Evolutionary conservation across 2,888 invertebrate genomes (phyloP).

Genomic region (Coronaproctus castanopsis): DNA sequence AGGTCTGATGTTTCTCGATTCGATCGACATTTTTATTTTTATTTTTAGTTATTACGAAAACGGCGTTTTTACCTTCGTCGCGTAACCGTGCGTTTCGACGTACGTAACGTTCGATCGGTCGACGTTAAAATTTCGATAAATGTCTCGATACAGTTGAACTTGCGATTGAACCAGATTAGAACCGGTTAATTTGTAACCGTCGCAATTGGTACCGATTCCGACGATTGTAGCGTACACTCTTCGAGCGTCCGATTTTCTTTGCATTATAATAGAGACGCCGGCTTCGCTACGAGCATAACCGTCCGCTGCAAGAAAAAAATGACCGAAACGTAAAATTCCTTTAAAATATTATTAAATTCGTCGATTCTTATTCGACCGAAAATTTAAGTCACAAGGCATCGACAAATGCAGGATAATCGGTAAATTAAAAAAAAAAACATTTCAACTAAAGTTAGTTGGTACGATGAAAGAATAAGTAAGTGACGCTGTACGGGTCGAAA

Average conservation of each 20-base stretch:
- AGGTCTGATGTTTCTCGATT: too few species aligned
- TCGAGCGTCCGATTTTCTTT: slow-evolving; percentile 51
- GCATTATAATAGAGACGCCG: slow-evolving; percentile 57
- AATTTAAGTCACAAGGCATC: too few species aligned
- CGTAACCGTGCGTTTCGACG: slow-evolving; percentile 95
- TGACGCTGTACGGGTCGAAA: too few species aligned
- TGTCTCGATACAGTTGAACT: slow-evolving; percentile 57
- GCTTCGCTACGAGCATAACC: slow-evolving; percentile 87
- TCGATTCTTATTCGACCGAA: not conserved
- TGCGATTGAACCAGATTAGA: slow-evolving; percentile 63
- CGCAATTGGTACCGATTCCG: slow-evolving; percentile 75
- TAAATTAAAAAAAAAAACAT: too few species aligned
- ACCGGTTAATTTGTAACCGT: slow-evolving; percentile 77
- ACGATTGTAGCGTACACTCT: slow-evolving; percentile 71
- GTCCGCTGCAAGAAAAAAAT: slow-evolving; percentile 31
- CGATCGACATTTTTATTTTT: too few species aligned
- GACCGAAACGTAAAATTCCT: not conserved
- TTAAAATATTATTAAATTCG: not conserved
- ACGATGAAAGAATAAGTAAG: too few species aligned
- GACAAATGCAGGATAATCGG: too few species aligned
- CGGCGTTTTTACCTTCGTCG: slow-evolving; percentile 90
- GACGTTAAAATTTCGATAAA: slow-evolving; percentile 62
- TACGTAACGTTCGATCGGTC: slow-evolving; percentile 67
- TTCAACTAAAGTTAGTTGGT: too few species aligned
- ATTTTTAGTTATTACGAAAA: too few species aligned